A percentile compares a stretch with the other conserved stretches of the same genome.
Conservation (phyloP, 2,888 invertebrate species). For the Pocota personata region DNA sequence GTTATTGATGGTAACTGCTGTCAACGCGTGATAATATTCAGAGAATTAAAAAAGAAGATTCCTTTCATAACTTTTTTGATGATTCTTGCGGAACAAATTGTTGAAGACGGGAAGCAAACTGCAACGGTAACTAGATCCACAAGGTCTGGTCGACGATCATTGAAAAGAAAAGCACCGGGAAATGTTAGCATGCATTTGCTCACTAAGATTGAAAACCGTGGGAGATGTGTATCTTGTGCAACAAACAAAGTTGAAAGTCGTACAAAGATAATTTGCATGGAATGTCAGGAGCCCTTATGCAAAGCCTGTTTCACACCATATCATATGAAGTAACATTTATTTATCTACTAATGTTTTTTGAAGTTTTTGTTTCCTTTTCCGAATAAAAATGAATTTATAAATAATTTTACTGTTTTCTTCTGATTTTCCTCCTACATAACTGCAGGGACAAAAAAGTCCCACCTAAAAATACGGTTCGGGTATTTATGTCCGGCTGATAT, state of each 20-base stretch:
- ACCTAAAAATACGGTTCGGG: slow-evolving; percentile 4
- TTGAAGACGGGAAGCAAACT: neutral
- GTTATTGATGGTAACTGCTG: slow-evolving; percentile 1
- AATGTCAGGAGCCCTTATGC: neutral
- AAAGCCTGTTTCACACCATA: neutral
- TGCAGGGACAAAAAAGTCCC: neutral
- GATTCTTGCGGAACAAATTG: neutral
- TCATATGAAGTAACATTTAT: neutral
- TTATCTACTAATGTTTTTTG: neutral
- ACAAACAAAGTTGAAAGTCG: neutral
- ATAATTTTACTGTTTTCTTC: neutral
- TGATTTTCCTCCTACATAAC: neutral
- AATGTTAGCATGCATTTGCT: slow-evolving; percentile 6
- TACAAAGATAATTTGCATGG: slow-evolving; percentile 18
- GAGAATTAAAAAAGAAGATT: slow-evolving; percentile 1
- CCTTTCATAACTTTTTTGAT: neutral
- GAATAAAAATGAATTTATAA: slow-evolving; percentile 1
- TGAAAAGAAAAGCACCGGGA: slow-evolving; percentile 5
- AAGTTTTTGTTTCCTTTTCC: slow-evolving; percentile 15
- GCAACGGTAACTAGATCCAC: neutral
- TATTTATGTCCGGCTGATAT: neutral
- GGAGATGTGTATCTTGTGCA: slow-evolving; percentile 2
- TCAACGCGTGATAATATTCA: neutral
- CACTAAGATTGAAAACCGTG: slow-evolving; percentile 2
- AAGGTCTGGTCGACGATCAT: slow-evolving; percentile 18